phyloP scores from a whole-genome alignment of 2,113 vertebrate species.

The Pelecanus crispus region DNA sequence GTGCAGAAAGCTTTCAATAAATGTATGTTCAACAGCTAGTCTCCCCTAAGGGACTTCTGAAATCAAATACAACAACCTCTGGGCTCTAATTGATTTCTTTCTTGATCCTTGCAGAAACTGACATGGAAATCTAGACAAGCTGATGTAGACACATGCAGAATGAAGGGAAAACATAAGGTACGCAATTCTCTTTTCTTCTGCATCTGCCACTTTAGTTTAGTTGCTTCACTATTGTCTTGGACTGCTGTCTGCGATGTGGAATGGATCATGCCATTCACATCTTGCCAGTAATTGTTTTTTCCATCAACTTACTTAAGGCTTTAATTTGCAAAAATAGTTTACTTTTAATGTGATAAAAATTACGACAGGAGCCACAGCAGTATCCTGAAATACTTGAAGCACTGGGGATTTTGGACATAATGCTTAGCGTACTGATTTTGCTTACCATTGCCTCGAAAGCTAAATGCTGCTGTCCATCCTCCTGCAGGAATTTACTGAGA shows the following conservation, averaged over 20 bases:
- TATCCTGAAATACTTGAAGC: not conserved
- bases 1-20: constrained; percentile 63
- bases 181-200: constrained; percentile 66
- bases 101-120: constrained; percentile 85
- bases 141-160: constrained; percentile 98
- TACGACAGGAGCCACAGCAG: not conserved
- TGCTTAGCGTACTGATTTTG: not conserved
- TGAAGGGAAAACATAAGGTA: constrained; percentile 99
- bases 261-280: constrained; percentile 46
- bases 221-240: constrained; percentile 57
- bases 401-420: not conserved
- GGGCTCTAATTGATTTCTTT: constrained; percentile 71
- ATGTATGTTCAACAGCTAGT: constrained; percentile 49
- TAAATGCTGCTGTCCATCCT: not conserved
- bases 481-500: not conserved
- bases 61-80: constrained; percentile 65
- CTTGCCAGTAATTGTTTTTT: constrained; percentile 68
- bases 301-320: constrained; percentile 65
- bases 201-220: constrained; percentile 69
- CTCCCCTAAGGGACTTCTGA: constrained; percentile 58
- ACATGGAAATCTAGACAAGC: constrained; percentile 98
- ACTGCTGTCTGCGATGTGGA: constrained; percentile 41
- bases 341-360: constrained; percentile 63
- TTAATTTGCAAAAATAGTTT: constrained; percentile 73
- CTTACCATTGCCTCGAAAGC: not conserved